Conservation (phyloP, 1,140 invertebrate genomes). For the Drosophila nasuta region DNA sequence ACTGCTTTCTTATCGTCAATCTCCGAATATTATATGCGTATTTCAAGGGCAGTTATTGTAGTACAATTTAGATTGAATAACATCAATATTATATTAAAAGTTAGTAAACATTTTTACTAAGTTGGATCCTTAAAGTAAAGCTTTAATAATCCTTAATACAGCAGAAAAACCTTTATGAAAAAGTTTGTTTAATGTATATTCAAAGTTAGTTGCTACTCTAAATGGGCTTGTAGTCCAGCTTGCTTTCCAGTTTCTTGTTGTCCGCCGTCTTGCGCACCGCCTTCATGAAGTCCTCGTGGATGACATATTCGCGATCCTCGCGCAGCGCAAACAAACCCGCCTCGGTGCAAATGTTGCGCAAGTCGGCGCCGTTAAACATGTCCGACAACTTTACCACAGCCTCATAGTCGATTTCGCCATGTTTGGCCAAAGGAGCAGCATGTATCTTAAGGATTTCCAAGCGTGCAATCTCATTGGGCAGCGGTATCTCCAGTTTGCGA, state of each 20-base stretch:
- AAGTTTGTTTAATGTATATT: no score
- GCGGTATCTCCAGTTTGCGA: slow-evolving; percentile 98
- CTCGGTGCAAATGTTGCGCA: slow-evolving; percentile 99
- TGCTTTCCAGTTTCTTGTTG: slow-evolving; percentile 99
- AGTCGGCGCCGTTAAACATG: slow-evolving; percentile 99
- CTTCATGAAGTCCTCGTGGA: slow-evolving; percentile 99
- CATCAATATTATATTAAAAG: slow-evolving; percentile 4
- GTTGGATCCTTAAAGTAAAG: no score
- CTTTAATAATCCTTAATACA: no score
- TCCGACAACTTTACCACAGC: slow-evolving; percentile 99
- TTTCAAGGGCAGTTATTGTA: no score
- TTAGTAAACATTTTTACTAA: neutral
- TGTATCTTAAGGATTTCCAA: slow-evolving; percentile 99
- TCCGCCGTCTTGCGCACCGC: slow-evolving; percentile 99
- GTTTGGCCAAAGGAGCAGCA: slow-evolving; percentile 97
- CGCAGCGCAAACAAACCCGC: slow-evolving; percentile 96
- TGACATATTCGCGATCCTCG: slow-evolving; percentile 95
- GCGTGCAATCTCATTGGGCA: slow-evolving; percentile 94
- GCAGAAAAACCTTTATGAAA: no score
- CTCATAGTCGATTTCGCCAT: slow-evolving; percentile 99
- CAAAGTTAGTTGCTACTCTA: neutral
- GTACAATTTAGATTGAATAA: neutral
- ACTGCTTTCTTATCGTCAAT: no score
- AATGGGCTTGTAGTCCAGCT: slow-evolving; percentile 98
- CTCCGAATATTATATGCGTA: no score